phyloP scores from a whole-genome alignment of 35 echinoderm and acorn worm genomes.

The Apostichopus japonicus region DNA sequence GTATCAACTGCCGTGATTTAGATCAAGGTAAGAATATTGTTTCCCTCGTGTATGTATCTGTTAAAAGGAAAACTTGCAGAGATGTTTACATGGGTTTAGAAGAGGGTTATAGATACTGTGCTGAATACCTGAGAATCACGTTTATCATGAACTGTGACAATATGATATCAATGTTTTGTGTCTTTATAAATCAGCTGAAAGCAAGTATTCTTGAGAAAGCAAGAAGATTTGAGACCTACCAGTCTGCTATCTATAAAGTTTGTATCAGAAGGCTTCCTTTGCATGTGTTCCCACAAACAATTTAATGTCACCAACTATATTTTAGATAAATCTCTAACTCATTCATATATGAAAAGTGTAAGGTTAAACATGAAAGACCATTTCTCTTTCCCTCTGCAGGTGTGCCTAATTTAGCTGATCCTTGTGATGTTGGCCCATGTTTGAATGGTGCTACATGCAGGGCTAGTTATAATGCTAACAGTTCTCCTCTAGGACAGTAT shows the following conservation, averaged over 20 bases:
- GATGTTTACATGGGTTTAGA: too few relatives aligned
- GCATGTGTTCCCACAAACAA: too few relatives aligned
- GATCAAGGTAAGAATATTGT: background rate
- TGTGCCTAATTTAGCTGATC: background rate
- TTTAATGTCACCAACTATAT: background rate
- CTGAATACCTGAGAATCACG: background rate
- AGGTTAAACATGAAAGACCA: background rate
- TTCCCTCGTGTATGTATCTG: too few relatives aligned
- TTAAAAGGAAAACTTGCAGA: too few relatives aligned
- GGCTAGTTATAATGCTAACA: conserved; percentile 48
- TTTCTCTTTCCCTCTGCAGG: background rate
- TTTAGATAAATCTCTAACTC: background rate
- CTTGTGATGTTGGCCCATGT: conserved; percentile 28
- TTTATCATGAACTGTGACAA: too few relatives aligned
- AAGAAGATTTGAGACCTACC: too few relatives aligned
- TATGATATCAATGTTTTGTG: too few relatives aligned
- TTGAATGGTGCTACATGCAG: conserved; percentile 49
- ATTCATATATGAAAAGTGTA: background rate
- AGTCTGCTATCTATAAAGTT: too few relatives aligned
- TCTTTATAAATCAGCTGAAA: too few relatives aligned
- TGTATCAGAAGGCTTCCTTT: too few relatives aligned
- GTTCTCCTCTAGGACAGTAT: conserved; percentile 38
- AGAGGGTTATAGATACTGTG: too few relatives aligned
- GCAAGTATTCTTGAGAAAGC: too few relatives aligned
- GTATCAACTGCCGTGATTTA: conserved; percentile 68